These are phyloP conservation scores for Holacanthus passer DNA, from an alignment of 2,113 vertebrate genomes.

Conservation along the genomic window DNA sequence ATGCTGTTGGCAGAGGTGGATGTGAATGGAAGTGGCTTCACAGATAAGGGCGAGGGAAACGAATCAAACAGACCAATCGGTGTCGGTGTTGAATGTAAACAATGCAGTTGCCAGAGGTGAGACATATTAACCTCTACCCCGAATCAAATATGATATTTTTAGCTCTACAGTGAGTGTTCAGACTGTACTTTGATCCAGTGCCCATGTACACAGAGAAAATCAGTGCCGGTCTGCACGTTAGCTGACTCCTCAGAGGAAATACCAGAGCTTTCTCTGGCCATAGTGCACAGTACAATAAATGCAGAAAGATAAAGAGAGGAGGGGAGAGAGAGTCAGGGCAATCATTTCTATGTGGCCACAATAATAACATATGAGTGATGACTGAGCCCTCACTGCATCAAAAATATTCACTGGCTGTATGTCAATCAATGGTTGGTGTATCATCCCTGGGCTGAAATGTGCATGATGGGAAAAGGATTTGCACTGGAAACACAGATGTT, in stretches of 20 bases:
- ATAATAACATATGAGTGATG: background rate
- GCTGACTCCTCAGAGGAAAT: constrained; percentile 63
- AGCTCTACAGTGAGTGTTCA: constrained; percentile 13
- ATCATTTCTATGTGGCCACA: background rate
- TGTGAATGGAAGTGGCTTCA: constrained; percentile 24
- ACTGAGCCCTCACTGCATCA: background rate
- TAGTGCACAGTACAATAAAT: constrained; percentile 36
- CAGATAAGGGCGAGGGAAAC: constrained; percentile 24
- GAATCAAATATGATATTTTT: constrained; percentile 63
- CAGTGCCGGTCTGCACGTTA: constrained; percentile 68
- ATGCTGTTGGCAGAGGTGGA: background rate
- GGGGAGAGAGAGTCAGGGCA: background rate
- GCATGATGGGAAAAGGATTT: no score
- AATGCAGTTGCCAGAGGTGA: constrained; percentile 41
- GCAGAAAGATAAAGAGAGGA: constrained; percentile 7
- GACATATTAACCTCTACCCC: constrained; percentile 51
- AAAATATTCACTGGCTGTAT: background rate
- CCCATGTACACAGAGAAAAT: constrained; percentile 3
- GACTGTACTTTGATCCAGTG: constrained; percentile 56
- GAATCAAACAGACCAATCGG: constrained; percentile 48
- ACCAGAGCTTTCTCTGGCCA: constrained; percentile 49
- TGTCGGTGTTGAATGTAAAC: constrained; percentile 48
- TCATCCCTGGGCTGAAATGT: no score
- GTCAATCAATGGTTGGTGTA: background rate
- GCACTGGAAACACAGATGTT: no score